These are phyloP conservation scores for Drosophila putrida DNA, from an alignment of 2,888 invertebrate species.

Conservation along the genomic window DNA sequence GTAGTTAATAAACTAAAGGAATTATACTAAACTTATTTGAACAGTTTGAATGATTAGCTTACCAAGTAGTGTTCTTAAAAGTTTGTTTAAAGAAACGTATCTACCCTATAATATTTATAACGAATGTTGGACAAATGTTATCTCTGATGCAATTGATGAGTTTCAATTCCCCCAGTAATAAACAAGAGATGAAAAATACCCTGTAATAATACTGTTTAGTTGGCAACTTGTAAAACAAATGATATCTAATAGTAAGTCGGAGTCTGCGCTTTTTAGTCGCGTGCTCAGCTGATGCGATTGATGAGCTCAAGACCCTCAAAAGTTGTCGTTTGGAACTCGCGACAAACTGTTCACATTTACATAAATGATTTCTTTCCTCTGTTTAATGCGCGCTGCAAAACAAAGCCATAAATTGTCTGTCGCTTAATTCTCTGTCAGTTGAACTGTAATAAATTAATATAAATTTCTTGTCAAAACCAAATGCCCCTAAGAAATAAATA, in stretches of 20 bases:
- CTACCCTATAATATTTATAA: too few relatives aligned
- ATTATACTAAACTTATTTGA: too few relatives aligned
- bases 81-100: too few relatives aligned
- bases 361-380: constrained; percentile 68
- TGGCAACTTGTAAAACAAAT: not conserved
- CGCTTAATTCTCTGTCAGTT: constrained; percentile 84
- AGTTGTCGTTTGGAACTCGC: constrained; percentile 19
- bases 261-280: constrained; percentile 12
- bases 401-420: constrained; percentile 84
- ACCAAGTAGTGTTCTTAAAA: too few relatives aligned
- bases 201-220: not conserved
- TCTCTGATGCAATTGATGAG: too few relatives aligned
- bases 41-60: too few relatives aligned
- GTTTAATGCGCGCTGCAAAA: constrained; percentile 79
- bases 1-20: too few relatives aligned
- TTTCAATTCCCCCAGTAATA: not conserved
- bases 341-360: constrained; percentile 57
- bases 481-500: constrained; percentile 7
- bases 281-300: constrained; percentile 27
- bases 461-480: constrained; percentile 82
- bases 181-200: not conserved
- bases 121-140: too few relatives aligned
- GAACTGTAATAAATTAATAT: constrained; percentile 85
- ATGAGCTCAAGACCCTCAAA: constrained; percentile 21
- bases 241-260: not conserved